Conservation (phyloP, 2,797 vertebrate genomes). For the Manis javanica region DNA sequence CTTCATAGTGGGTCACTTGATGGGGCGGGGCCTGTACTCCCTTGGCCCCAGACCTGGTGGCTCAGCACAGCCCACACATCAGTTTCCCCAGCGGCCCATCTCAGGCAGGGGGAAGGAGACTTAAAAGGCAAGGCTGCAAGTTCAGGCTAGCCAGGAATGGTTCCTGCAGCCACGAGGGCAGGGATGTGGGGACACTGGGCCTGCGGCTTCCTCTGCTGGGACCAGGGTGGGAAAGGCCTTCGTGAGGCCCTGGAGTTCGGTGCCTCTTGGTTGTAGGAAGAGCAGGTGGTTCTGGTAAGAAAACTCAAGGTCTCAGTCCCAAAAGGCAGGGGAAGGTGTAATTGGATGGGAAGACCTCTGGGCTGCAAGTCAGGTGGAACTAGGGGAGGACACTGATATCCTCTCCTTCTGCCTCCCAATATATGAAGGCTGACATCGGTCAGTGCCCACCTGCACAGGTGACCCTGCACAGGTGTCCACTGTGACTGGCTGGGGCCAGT, state of each 20-base stretch:
- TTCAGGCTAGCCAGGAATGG: not conserved
- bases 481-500: rapidly evolving
- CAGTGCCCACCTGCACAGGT: rapidly evolving
- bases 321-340: not conserved
- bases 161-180: rapidly evolving
- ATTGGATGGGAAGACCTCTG: too few relatives aligned
- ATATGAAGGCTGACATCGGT: not conserved
- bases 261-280: not conserved
- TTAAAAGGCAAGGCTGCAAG: not conserved
- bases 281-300: not conserved
- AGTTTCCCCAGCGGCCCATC: not conserved
- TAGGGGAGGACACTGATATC: rapidly evolving
- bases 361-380: not conserved
- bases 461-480: not conserved
- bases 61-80: not conserved
- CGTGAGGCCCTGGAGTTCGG: not conserved
- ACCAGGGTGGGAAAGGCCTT: not conserved
- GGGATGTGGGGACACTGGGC: rapidly evolving
- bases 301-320: not conserved
- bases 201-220: not conserved
- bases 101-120: not conserved
- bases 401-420: not conserved
- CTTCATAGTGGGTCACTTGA: not conserved
- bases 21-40: not conserved
- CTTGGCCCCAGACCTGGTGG: not conserved